A percentile compares a stretch with the other conserved stretches of the same genome.
These are phyloP conservation scores for Drosophila barbarae DNA, from an alignment of 2,888 invertebrate genomes.

Conservation along the genomic window DNA sequence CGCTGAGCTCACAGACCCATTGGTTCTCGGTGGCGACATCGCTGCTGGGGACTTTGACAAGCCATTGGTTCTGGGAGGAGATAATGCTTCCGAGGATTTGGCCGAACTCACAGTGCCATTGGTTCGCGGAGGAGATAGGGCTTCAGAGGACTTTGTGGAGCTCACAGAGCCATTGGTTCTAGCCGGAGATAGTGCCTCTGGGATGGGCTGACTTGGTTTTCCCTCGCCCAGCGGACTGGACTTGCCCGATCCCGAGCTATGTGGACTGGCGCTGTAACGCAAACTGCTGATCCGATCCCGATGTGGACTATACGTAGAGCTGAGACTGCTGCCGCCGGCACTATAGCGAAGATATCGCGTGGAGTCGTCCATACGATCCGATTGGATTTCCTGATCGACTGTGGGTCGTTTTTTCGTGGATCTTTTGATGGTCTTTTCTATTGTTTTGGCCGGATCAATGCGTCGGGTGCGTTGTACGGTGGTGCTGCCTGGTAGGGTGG, in stretches of 20 bases:
- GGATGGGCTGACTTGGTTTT: slow-evolving; percentile 26
- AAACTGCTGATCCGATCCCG: slow-evolving; percentile 78
- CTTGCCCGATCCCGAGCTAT: slow-evolving; percentile 37
- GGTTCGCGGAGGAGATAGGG: slow-evolving; percentile 1
- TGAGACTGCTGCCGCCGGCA: slow-evolving; percentile 81
- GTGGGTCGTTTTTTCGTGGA: slow-evolving; percentile 82
- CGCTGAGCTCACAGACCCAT: slow-evolving; percentile 19
- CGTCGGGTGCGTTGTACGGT: slow-evolving; percentile 84
- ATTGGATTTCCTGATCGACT: slow-evolving; percentile 87
- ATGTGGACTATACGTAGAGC: slow-evolving; percentile 79
- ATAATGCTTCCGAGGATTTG: slow-evolving; percentile 3
- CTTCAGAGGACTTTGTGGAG: slow-evolving; percentile 23
- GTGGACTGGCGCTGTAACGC: slow-evolving; percentile 75
- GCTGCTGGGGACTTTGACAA: slow-evolving; percentile 15
- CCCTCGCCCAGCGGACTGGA: slow-evolving; percentile 34
- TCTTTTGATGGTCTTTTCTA: slow-evolving; percentile 85
- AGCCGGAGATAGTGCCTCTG: slow-evolving; percentile 48
- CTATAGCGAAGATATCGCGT: slow-evolving; percentile 84
- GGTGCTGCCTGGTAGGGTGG: slow-evolving; percentile 84
- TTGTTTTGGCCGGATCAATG: slow-evolving; percentile 86
- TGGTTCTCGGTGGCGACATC: slow-evolving; percentile 23
- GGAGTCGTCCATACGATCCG: slow-evolving; percentile 86
- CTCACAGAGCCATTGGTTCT: slow-evolving; percentile 22
- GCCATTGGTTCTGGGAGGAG: slow-evolving; percentile 9
- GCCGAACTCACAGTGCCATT: slow-evolving; percentile 12